Evolutionary conservation across 2,888 invertebrate species (phyloP).

Genomic region (Brachypalpus laphriformis): DNA sequence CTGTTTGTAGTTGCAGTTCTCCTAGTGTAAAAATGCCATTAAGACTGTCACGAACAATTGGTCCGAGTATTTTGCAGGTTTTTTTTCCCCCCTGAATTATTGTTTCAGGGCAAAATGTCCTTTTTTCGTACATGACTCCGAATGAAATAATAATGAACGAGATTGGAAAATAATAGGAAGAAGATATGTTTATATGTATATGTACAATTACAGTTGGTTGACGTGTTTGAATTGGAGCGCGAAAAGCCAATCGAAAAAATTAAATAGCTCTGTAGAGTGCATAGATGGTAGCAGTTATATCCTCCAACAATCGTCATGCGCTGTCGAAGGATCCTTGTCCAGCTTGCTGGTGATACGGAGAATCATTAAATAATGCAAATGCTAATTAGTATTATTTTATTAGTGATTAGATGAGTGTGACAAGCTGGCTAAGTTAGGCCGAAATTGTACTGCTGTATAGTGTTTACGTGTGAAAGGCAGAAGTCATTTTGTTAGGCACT

Average conservation of each 20-base stretch:
- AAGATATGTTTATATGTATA: constrained; percentile 29
- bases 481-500: no score
- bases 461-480: no score
- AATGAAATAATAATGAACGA: constrained; percentile 42
- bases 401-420: no score
- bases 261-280: constrained; percentile 3
- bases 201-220: constrained; percentile 36
- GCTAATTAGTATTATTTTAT: neutral
- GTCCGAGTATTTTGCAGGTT: neutral
- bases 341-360: neutral
- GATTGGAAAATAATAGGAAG: constrained; percentile 47
- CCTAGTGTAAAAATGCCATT: constrained; percentile 1
- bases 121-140: constrained; percentile 31
- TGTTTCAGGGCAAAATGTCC: constrained; percentile 24
- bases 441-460: no score
- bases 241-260: constrained; percentile 1
- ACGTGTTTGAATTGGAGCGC: neutral
- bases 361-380: neutral
- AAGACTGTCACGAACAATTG: constrained; percentile 41
- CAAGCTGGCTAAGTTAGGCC: no score
- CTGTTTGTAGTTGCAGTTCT: neutral
- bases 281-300: neutral
- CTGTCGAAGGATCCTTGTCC: neutral
- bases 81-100: neutral
- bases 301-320: neutral